Base-by-base conservation (phyloP, 1,140 invertebrate genomes). In the Helicoverpa zea region DNA sequence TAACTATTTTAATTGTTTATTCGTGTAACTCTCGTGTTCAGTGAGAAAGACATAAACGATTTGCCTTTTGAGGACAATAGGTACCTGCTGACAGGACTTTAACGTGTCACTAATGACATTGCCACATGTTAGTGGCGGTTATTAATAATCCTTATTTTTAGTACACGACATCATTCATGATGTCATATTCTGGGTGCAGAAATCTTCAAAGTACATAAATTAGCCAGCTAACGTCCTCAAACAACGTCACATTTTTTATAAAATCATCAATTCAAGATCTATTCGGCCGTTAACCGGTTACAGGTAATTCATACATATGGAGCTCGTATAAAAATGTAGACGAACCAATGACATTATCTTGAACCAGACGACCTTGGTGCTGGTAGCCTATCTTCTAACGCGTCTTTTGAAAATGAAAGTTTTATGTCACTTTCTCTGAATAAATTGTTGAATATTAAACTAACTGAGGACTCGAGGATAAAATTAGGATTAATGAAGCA, bases 311-410 rank as follows among this genome's bases (percentile, higher is more conserved):
- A 30, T 51, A 66, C 72, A 58, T 75, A 75, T 63, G 74, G 12
- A 30, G 7, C 58, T 35, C 18, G 74, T 49, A 63, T 54, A 54
- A 76, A 74, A 76, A 76, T 51, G 43, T 77, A 61, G 76, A 81
- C 30, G 80, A 78, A 83, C 82, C 63, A 83, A 77, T 78, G 81
- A 81, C 82, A 82, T 80, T 81, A 81, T 82, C 76, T 85, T 63
- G 59, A 75, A 86, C 86, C 74, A 63, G 83, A 74, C 79, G 81
- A 86, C 84, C 86, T 87, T 84, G 83, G 64, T 61, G 18, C 47
- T 64, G 51, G 13, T 23, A n/a, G 68, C 72, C 43, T 74, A 64
- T 81, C 75, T 74, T 54, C 73, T 84, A 81, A 82, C 79, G 68
- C 18, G 52, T 59, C 12, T 80, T 68, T 81, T 47, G 52, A 80